Evolutionary conservation across 2,113 vertebrate species (phyloP).

Genomic region (Clarias magur): DNA sequence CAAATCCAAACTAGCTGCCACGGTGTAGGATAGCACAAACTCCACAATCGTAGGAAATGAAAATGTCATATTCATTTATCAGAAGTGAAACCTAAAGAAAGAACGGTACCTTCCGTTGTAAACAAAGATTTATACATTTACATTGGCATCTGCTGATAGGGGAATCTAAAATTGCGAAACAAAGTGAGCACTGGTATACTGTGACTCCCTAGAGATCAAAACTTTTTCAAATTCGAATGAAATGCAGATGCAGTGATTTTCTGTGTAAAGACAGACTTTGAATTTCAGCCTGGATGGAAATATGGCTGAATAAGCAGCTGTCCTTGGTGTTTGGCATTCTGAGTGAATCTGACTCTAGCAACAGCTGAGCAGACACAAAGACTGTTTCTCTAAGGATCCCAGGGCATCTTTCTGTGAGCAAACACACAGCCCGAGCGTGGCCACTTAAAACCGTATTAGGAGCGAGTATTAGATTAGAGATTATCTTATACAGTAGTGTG

Average conservation of each 20-base stretch:
- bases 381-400: slow-evolving; percentile 66
- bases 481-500: neutral
- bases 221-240: neutral
- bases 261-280: neutral
- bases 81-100: slow-evolving; percentile 44
- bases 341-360: slow-evolving; percentile 63
- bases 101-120: slow-evolving; percentile 1
- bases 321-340: slow-evolving; percentile 69
- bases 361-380: slow-evolving; percentile 66
- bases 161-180: neutral
- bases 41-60: slow-evolving; percentile 37
- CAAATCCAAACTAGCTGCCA: slow-evolving; percentile 8
- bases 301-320: slow-evolving; percentile 19
- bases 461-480: slow-evolving; percentile 24
- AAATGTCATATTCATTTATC: slow-evolving; percentile 26
- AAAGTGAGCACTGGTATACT: neutral
- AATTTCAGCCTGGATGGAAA: neutral
- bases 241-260: neutral
- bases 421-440: slow-evolving; percentile 18
- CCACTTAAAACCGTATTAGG: slow-evolving; percentile 4
- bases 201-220: neutral
- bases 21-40: neutral
- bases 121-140: neutral
- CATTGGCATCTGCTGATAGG: slow-evolving; percentile 24
- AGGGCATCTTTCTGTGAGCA: slow-evolving; percentile 59